Evolutionary conservation across 2,888 invertebrate species (phyloP).

Genomic region (Thecophora atra): DNA sequence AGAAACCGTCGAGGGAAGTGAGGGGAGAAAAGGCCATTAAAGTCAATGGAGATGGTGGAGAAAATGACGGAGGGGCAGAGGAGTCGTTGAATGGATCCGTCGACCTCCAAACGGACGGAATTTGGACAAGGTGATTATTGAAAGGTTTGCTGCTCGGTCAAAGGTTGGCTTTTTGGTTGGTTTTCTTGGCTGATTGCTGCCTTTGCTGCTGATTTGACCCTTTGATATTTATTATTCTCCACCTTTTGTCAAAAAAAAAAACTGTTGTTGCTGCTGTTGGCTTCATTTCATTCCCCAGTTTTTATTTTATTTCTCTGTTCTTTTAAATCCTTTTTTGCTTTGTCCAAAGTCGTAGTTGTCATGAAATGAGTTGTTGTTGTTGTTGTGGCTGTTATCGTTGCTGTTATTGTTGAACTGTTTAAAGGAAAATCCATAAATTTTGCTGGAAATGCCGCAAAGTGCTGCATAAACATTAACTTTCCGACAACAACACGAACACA

Average conservation of each 20-base stretch:
- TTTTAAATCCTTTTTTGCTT: background rate
- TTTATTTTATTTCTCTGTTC: constrained; percentile 5
- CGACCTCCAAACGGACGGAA: background rate
- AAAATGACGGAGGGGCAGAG: too few species aligned
- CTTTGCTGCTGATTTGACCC: constrained; percentile 19
- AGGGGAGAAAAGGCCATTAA: background rate
- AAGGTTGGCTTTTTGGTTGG: background rate
- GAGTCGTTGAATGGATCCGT: background rate
- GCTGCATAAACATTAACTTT: constrained; percentile 24
- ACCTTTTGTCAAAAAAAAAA: constrained; percentile 27
- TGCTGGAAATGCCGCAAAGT: constrained; percentile 32
- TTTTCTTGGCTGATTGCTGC: background rate
- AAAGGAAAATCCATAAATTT: constrained; percentile 29
- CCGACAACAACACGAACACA: constrained; percentile 11
- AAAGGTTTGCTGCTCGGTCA: background rate
- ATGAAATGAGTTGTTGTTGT: background rate
- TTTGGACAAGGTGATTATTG: background rate
- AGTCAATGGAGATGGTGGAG: background rate
- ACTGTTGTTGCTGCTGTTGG: constrained; percentile 26
- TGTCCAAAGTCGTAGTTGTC: constrained; percentile 11
- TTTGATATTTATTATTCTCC: constrained; percentile 18
- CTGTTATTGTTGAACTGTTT: constrained; percentile 5
- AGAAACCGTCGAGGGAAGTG: background rate
- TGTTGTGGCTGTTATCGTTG: constrained; percentile 14
- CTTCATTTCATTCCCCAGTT: background rate